Evolutionary conservation across 2,113 vertebrate species (phyloP).

Genomic region (Setophaga petechia): DNA sequence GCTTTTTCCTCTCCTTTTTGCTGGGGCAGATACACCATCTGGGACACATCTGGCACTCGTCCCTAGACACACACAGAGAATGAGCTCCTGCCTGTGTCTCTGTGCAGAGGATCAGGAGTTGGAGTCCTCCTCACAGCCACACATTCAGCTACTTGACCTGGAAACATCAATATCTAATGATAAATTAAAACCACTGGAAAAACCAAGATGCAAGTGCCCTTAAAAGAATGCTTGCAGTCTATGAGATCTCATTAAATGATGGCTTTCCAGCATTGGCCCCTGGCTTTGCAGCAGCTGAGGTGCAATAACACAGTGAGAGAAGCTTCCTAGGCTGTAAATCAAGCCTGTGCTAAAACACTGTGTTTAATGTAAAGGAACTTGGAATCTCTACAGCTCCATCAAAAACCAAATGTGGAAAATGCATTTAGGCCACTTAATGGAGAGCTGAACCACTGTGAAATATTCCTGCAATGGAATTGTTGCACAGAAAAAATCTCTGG

Average conservation of each 20-base stretch:
- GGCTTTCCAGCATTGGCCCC: background rate
- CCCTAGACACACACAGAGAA: fast-evolving
- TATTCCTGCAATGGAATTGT: background rate
- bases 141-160: background rate
- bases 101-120: background rate
- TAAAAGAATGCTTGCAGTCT: background rate
- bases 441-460: conserved; percentile 5
- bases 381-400: background rate
- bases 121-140: background rate
- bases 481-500: background rate
- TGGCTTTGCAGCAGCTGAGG: background rate
- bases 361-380: conserved; percentile 11
- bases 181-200: background rate
- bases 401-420: background rate
- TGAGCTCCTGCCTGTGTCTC: background rate
- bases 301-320: background rate
- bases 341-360: background rate
- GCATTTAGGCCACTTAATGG: background rate
- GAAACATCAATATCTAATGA: background rate
- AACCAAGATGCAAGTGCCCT: background rate
- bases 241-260: background rate
- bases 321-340: conserved; percentile 6
- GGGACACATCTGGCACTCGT: background rate
- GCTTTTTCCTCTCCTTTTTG: background rate
- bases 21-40: background rate